Conservation (phyloP, 2,888 invertebrate genomes). For the Lepidochitona cinerea region DNA sequence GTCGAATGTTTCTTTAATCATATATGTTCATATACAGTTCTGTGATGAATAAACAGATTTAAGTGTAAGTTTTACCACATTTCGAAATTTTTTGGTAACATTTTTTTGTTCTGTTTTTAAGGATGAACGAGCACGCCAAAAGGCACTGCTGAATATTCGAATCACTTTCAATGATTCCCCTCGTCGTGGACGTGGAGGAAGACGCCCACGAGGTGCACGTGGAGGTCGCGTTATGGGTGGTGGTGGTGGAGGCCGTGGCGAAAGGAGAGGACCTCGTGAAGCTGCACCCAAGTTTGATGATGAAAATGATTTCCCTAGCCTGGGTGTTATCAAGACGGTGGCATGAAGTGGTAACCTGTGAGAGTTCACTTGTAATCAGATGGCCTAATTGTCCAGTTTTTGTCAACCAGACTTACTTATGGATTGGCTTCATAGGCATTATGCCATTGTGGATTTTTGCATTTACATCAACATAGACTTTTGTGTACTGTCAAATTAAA, state of each 20-base stretch:
- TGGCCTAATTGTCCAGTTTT: background rate
- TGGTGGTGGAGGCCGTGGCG: conserved; percentile 38
- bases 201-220: conserved; percentile 56
- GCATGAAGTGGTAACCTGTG: conserved; percentile 25
- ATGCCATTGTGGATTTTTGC: background rate
- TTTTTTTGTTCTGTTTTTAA: conserved; percentile 25
- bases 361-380: background rate
- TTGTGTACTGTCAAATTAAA: background rate
- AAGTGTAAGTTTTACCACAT: too few species aligned
- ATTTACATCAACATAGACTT: conserved; percentile 4
- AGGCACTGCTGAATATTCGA: conserved; percentile 62
- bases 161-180: conserved; percentile 69
- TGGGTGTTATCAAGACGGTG: conserved; percentile 74
- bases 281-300: conserved; percentile 89
- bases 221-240: conserved; percentile 57
- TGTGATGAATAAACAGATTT: too few species aligned
- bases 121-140: conserved; percentile 54
- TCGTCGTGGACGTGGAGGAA: conserved; percentile 49
- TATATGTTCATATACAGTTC: too few species aligned
- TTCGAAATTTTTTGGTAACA: conserved; percentile 9
- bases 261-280: conserved; percentile 53
- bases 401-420: background rate
- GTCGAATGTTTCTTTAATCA: too few species aligned
- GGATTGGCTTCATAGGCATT: background rate
- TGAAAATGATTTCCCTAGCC: conserved; percentile 94